Evolutionary conservation across 2,113 vertebrate species (phyloP).

Genomic region (Diphyllodes magnificus): DNA sequence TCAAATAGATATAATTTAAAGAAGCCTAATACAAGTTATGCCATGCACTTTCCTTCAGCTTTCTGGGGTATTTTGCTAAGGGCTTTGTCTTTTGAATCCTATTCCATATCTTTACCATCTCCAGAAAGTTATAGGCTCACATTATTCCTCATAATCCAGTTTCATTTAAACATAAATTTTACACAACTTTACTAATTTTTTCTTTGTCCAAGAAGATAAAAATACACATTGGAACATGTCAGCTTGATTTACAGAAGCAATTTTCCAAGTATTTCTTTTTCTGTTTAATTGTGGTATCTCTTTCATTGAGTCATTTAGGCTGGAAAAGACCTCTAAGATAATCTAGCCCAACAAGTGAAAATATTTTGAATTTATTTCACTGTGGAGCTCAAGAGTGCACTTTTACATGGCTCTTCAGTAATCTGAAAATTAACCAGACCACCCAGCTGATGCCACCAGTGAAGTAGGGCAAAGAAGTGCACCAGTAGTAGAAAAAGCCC

Average conservation of each 20-base stretch:
- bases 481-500: accelerated
- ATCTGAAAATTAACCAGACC: not conserved
- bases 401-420: not conserved
- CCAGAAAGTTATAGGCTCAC: not conserved
- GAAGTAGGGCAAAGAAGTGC: not conserved
- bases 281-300: not conserved
- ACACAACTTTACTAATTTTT: not conserved
- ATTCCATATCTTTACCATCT: not conserved
- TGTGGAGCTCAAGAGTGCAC: not conserved
- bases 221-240: not conserved
- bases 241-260: not conserved
- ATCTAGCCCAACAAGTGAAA: not conserved
- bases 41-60: not conserved
- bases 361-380: not conserved
- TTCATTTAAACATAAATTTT: not conserved
- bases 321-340: not conserved
- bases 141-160: not conserved
- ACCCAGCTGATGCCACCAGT: not conserved
- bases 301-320: not conserved
- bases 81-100: not conserved
- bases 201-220: not conserved
- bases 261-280: not conserved
- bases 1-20: slow-evolving; percentile 21
- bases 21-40: not conserved
- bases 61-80: not conserved